Evolutionary conservation across 2,797 vertebrate species (phyloP).

Genomic region (Esox masquinongy): DNA sequence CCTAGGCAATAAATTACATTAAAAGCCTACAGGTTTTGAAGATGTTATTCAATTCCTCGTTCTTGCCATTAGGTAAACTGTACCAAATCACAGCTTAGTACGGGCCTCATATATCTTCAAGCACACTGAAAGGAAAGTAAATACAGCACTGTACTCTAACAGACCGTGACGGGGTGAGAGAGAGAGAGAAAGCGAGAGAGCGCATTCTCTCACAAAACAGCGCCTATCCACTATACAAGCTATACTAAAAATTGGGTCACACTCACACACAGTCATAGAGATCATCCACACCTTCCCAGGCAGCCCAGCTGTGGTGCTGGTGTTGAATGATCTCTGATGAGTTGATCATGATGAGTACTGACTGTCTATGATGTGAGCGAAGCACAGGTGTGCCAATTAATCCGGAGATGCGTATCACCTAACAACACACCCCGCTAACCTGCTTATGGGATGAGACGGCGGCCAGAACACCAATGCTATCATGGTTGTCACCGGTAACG

Average conservation of each 20-base stretch:
- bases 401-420: conserved; percentile 60
- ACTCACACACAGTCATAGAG: conserved; percentile 25
- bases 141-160: conserved; percentile 9
- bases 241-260: background rate
- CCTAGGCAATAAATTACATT: background rate
- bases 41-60: background rate
- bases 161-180: background rate
- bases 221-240: conserved; percentile 1
- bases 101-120: background rate
- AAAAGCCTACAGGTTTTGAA: background rate
- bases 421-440: conserved; percentile 49
- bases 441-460: conserved; percentile 54
- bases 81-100: conserved; percentile 5
- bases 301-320: conserved; percentile 61
- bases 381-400: conserved; percentile 80
- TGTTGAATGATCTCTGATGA: conserved; percentile 71
- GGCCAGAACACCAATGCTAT: conserved; percentile 59
- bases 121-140: background rate
- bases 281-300: conserved; percentile 25
- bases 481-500: conserved; percentile 55
- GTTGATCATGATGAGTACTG: conserved; percentile 51
- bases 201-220: background rate
- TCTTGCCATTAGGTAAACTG: background rate
- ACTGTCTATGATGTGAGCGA: conserved; percentile 56
- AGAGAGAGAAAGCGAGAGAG: too few species aligned